Conservation (phyloP, 2,888 invertebrate species). For the Netelia inedita region DNA sequence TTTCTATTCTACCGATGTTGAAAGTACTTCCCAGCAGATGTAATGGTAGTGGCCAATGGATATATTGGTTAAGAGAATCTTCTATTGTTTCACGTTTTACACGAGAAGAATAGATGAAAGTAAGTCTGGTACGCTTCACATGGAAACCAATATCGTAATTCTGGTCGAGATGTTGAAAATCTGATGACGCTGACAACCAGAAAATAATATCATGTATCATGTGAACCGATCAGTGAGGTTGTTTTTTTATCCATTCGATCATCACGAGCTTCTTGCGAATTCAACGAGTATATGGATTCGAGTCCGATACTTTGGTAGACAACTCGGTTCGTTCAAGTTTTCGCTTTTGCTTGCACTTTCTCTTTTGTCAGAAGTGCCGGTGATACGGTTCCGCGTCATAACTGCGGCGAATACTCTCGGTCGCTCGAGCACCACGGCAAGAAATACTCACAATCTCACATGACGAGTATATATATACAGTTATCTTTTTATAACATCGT, state of each 20-base stretch:
- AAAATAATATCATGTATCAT: too few species aligned
- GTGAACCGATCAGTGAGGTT: too few species aligned
- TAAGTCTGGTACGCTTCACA: neutral
- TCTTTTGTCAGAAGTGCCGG: conserved; percentile 66
- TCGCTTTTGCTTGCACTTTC: neutral
- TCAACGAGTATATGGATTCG: neutral
- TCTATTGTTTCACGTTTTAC: neutral
- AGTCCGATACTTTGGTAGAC: neutral
- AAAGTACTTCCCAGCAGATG: conserved; percentile 21
- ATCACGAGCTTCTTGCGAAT: too few species aligned
- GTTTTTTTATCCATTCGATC: too few species aligned
- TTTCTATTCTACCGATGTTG: conserved; percentile 32
- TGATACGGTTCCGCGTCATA: conserved; percentile 40
- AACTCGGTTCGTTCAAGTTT: neutral
- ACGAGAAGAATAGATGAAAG: neutral
- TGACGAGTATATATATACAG: neutral
- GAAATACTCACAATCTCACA: conserved; percentile 48
- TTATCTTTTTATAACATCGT: conserved; percentile 25
- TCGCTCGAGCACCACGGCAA: conserved; percentile 45
- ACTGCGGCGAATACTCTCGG: neutral
- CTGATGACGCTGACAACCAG: too few species aligned
- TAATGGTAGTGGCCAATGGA: conserved; percentile 18
- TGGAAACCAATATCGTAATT: neutral
- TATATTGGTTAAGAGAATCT: neutral
- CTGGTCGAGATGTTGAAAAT: too few species aligned